Percentiles rank a stretch among this genome's conserved stretches.
Conservation (phyloP, 2,888 invertebrate species). For the Pseudococcus viburni region DNA sequence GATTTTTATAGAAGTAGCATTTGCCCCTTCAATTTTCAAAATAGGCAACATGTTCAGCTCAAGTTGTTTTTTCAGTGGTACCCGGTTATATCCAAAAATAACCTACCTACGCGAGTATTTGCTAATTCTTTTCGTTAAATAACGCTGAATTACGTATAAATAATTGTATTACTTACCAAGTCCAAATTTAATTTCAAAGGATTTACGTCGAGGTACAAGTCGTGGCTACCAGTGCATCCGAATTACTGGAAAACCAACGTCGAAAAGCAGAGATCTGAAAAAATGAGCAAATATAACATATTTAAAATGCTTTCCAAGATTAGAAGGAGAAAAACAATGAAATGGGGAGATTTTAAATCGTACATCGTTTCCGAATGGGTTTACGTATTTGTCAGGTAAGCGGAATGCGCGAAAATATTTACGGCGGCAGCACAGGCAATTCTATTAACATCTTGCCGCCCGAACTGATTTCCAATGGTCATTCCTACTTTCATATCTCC, state of each 20-base stretch:
- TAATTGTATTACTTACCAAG: no score
- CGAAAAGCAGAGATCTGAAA: conserved; percentile 47
- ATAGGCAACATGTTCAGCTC: no score
- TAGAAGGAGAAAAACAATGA: conserved; percentile 55
- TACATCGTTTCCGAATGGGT: conserved; percentile 47
- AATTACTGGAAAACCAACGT: conserved; percentile 66
- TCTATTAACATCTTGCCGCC: conserved; percentile 32
- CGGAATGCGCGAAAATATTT: not conserved
- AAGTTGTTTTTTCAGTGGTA: no score
- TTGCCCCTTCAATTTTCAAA: no score
- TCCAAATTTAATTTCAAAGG: conserved; percentile 55
- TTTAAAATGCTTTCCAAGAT: conserved; percentile 64
- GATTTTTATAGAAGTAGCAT: no score
- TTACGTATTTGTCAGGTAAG: conserved; percentile 16
- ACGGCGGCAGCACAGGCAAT: conserved; percentile 26
- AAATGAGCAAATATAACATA: conserved; percentile 63
- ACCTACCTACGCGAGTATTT: no score
- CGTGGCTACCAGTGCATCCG: conserved; percentile 67
- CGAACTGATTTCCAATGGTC: no score
- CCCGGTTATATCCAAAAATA: no score
- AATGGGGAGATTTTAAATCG: conserved; percentile 38
- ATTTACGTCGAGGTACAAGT: conserved; percentile 32
- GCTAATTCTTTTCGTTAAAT: no score
- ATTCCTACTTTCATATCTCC: no score
- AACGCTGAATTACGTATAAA: no score